Evolutionary conservation across 2,888 invertebrate genomes (phyloP).

Genomic region (Nemoura dubitans): DNA sequence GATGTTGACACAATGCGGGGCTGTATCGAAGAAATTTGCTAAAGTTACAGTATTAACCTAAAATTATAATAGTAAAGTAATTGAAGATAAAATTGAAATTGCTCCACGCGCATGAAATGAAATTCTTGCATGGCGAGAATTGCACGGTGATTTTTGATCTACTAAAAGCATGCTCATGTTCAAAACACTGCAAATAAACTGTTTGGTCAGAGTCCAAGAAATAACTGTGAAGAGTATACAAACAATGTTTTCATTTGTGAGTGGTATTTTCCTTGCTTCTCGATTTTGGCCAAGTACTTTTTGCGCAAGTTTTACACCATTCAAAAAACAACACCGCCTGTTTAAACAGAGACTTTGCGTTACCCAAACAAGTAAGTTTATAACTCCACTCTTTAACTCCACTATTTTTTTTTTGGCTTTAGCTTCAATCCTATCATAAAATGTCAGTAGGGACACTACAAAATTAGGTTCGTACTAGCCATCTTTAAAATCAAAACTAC

Average conservation of each 20-base stretch:
- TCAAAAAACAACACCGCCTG: not conserved
- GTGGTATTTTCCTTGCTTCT: not conserved
- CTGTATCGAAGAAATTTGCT: not conserved
- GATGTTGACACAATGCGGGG: not conserved
- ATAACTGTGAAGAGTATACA: not conserved
- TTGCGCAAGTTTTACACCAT: not conserved
- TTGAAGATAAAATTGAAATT: not conserved
- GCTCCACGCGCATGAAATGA: not conserved
- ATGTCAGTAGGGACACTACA: not conserved
- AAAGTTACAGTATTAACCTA: not conserved
- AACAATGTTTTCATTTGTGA: slow-evolving; percentile 28
- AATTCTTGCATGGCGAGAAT: not conserved
- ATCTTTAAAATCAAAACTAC: not conserved
- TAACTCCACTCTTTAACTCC: too few species aligned
- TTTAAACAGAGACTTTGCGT: not conserved
- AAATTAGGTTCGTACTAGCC: not conserved
- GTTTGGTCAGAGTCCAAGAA: not conserved
- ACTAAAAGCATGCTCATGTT: not conserved
- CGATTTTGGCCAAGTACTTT: not conserved
- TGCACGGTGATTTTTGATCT: not conserved
- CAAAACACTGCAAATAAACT: not conserved
- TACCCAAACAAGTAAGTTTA: not conserved
- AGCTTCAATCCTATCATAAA: not conserved
- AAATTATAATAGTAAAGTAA: not conserved
- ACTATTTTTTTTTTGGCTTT: not conserved